Evolutionary conservation across 2,113 vertebrate species (phyloP), one percentile per base, ranked within the genome.

Genomic region (Coryphaenoides rupestris): DNA sequence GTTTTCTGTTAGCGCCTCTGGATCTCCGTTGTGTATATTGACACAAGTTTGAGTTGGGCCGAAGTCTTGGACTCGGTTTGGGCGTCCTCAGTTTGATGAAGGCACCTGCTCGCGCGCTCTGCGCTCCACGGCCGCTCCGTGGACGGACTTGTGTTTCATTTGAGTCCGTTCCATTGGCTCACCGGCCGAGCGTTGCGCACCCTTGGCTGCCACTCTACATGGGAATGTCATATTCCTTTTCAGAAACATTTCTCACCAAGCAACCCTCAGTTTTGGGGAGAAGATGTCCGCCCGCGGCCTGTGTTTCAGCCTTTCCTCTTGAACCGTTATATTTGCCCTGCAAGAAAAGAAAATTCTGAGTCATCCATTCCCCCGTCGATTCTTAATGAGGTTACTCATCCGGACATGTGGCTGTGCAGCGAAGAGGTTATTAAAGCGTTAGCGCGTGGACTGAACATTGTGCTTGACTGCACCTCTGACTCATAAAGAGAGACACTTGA

Each of bases 381-480:
- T 59, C 56, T 52, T 61, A 40, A 55, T 62, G 58, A 55, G 22
- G 13, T 75, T 65, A 71, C 60, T 76, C 75, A 64, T 72, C 58
- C 28, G 64, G 40, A 71, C 63, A 54, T 55, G 21, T 26, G 17
- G 49, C 55, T 22, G 12, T 17, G n/a, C 12, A 5, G 19, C 24
- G 49, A 33, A 58, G 65, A 54, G 53, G 47, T 67, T 72, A 55
- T 40, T 10, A 15, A 21, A 1, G 26, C 49, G 65, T 33, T 21
- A 59, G 21, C 58, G 23, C 63, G 61, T 66, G 24, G 49, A 55
- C 15, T 19, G 40, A 54, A 19, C 47, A 40, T 5, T 33, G 28
- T 3, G 46, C 62, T 58, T 13, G 0, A 55, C 49, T 2, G 21
- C 15, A 21, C 19, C 14, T 66, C 2, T 65, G 68, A 73, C 54